A percentile compares a stretch with the other conserved stretches of the same genome.
Evolutionary conservation across 1,140 invertebrate species (phyloP).

Genomic region (Drosophila kurseongensis): DNA sequence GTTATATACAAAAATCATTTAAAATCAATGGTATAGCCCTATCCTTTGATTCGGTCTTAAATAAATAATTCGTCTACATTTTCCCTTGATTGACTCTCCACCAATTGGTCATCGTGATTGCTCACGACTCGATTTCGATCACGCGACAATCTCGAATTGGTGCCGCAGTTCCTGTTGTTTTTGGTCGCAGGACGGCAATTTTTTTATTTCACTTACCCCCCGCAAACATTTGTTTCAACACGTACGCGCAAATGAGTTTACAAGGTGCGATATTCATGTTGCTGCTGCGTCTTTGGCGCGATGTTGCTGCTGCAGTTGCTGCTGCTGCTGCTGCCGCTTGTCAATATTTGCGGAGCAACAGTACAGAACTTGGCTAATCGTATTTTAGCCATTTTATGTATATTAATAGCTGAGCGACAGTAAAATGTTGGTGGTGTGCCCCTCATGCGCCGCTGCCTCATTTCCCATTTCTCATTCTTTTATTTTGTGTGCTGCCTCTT

Average conservation of each 20-base stretch:
- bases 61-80: too few relatives aligned
- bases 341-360: conserved; percentile 81
- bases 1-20: too few relatives aligned
- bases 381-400: conserved; percentile 79
- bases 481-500: conserved; percentile 23
- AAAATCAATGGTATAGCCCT: too few relatives aligned
- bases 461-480: conserved; percentile 35
- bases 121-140: conserved; percentile 11
- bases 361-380: conserved; percentile 64
- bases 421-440: conserved; percentile 14
- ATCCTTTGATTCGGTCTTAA: too few relatives aligned
- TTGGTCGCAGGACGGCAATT: conserved; percentile 36
- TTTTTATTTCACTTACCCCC: conserved; percentile 62
- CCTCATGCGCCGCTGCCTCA: conserved; percentile 52
- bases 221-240: conserved; percentile 85
- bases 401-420: conserved; percentile 68
- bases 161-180: conserved; percentile 45
- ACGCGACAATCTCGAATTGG: conserved; percentile 30
- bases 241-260: conserved; percentile 84
- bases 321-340: conserved; percentile 62
- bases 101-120: conserved; percentile 9
- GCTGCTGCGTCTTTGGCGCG: conserved; percentile 46
- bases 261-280: conserved; percentile 84
- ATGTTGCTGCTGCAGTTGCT: conserved; percentile 50
- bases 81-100: too few relatives aligned